Evolutionary conservation across 2,888 invertebrate species (phyloP).

Genomic region (Falcaria lacertinaria): DNA sequence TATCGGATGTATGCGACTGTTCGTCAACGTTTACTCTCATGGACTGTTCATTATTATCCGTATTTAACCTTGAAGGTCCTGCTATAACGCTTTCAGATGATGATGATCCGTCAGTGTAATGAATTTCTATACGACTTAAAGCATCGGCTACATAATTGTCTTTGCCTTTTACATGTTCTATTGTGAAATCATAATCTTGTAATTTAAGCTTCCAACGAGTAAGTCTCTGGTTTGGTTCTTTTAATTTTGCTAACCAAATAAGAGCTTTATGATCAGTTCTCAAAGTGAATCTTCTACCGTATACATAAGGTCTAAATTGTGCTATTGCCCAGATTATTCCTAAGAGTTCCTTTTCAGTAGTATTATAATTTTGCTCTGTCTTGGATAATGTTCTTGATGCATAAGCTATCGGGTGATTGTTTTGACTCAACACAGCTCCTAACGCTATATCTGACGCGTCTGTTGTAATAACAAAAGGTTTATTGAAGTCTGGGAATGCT

Average conservation of each 20-base stretch:
- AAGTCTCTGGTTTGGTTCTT: constrained; percentile 11
- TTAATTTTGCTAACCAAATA: constrained; percentile 9
- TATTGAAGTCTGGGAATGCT: too few species aligned
- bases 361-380: constrained; percentile 1
- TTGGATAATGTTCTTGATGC: background rate
- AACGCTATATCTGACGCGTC: too few species aligned
- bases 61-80: background rate
- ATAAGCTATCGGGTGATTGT: too few species aligned
- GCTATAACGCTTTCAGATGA: background rate
- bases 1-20: background rate
- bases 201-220: constrained; percentile 14
- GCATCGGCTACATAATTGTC: constrained; percentile 2
- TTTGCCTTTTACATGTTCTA: background rate
- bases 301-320: constrained; percentile 3
- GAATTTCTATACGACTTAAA: constrained; percentile 6
- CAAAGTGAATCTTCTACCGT: constrained; percentile 1
- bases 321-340: constrained; percentile 1
- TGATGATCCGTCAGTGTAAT: background rate
- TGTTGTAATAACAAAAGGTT: too few species aligned
- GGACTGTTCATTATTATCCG: too few species aligned
- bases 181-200: constrained; percentile 11
- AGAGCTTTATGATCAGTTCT: background rate
- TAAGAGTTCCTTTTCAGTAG: constrained; percentile 2
- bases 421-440: too few species aligned
- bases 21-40: too few species aligned